Evolutionary conservation across 2,797 vertebrate genomes (phyloP).

Genomic region (Coregonus sp.): DNA sequence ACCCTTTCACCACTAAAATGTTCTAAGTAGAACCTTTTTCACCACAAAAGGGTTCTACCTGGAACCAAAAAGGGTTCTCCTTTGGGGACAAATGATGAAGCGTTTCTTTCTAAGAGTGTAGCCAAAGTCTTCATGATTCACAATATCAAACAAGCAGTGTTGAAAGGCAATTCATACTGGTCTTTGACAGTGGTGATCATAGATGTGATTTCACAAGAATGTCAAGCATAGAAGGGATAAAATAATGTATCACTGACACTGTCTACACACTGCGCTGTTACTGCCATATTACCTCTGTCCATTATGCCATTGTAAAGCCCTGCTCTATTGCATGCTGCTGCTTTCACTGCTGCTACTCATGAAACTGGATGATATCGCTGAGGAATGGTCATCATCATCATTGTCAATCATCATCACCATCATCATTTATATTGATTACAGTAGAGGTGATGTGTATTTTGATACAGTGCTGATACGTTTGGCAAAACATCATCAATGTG

Average conservation of each 20-base stretch:
- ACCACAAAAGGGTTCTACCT: not conserved
- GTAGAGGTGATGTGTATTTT: not conserved
- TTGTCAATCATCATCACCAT: not conserved
- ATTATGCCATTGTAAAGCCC: not conserved
- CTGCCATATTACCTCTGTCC: not conserved
- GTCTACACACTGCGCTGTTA: not conserved
- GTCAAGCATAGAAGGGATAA: not conserved
- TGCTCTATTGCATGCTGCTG: not conserved
- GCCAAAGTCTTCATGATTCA: too few relatives aligned
- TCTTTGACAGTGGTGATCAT: not conserved
- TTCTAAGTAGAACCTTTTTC: too few relatives aligned
- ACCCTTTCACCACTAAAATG: too few relatives aligned
- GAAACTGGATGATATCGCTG: not conserved
- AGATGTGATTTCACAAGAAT: not conserved
- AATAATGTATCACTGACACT: not conserved
- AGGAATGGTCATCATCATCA: not conserved
- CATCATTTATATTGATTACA: not conserved
- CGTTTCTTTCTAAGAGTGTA: not conserved
- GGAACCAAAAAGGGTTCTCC: too few relatives aligned
- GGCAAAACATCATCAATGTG: not conserved
- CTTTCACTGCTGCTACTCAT: not conserved
- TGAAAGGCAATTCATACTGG: conserved; percentile 7
- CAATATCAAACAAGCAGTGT: not conserved
- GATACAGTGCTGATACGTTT: not conserved
- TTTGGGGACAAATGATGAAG: not conserved